These are phyloP conservation scores for Hirudinaria manillensis DNA, from an alignment of 2,888 invertebrate species.

Conservation along the genomic window DNA sequence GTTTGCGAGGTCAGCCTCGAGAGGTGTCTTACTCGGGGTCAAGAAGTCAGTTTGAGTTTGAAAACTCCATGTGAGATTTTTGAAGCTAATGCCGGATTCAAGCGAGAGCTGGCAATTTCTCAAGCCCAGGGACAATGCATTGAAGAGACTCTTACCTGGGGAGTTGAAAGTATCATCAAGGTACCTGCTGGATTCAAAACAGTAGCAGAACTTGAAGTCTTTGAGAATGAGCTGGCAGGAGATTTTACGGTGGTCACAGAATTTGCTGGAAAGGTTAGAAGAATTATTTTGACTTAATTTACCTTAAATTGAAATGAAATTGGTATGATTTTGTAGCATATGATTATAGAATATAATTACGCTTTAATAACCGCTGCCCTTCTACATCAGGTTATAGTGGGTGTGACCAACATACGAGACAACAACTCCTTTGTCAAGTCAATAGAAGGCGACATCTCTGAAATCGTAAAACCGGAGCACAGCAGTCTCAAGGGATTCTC, in stretches of 20 bases:
- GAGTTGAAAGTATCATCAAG: slow-evolving; percentile 55
- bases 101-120: slow-evolving; percentile 51
- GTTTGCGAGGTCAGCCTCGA: slow-evolving; percentile 43
- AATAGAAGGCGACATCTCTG: slow-evolving; percentile 45
- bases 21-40: slow-evolving; percentile 38
- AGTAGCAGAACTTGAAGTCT: slow-evolving; percentile 55
- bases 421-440: slow-evolving; percentile 42
- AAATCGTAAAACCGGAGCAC: slow-evolving; percentile 42
- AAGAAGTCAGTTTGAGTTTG: slow-evolving; percentile 46
- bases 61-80: slow-evolving; percentile 54
- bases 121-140: slow-evolving; percentile 49
- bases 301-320: too few species aligned
- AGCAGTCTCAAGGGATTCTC: slow-evolving; percentile 37
- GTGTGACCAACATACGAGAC: slow-evolving; percentile 38
- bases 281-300: not conserved
- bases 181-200: slow-evolving; percentile 51
- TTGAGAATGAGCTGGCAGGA: slow-evolving; percentile 55
- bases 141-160: slow-evolving; percentile 55
- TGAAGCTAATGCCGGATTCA: slow-evolving; percentile 53
- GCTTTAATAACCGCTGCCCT: too few species aligned
- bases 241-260: slow-evolving; percentile 51
- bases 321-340: too few species aligned
- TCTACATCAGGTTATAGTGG: slow-evolving; percentile 33
- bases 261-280: slow-evolving; percentile 43
- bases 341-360: too few species aligned